These are phyloP conservation scores for Congeria kusceri DNA, from an alignment of 2,888 invertebrate genomes.

Conservation along the genomic window DNA sequence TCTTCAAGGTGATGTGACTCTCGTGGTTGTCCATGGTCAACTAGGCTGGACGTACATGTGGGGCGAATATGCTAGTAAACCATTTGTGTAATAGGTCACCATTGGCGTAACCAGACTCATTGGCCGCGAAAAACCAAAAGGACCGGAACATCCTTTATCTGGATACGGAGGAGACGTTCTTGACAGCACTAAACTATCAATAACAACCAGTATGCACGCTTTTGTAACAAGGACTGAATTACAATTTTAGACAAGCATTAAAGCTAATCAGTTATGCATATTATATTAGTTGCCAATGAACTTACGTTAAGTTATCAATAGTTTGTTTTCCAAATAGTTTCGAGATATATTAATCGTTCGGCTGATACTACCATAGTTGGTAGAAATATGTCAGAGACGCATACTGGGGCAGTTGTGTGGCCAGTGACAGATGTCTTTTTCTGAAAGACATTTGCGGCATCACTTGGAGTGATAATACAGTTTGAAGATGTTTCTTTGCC, in stretches of 20 bases:
- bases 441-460: slow-evolving; percentile 9
- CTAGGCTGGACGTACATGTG: slow-evolving; percentile 31
- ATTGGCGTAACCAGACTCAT: slow-evolving; percentile 27
- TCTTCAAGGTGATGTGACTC: slow-evolving; percentile 9
- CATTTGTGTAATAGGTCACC: slow-evolving; percentile 26
- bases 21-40: slow-evolving; percentile 30
- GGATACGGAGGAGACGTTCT: slow-evolving; percentile 8
- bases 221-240: too few species aligned
- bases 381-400: neutral
- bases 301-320: too few species aligned
- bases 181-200: neutral
- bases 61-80: slow-evolving; percentile 27
- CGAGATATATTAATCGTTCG: too few species aligned
- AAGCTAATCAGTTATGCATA: too few species aligned
- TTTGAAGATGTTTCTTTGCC: slow-evolving; percentile 24
- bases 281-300: too few species aligned
- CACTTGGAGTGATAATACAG: slow-evolving; percentile 17
- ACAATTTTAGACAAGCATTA: too few species aligned
- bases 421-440: slow-evolving; percentile 9
- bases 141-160: slow-evolving; percentile 29
- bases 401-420: slow-evolving; percentile 28
- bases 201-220: too few species aligned
- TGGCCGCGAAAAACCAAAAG: slow-evolving; percentile 17
- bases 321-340: too few species aligned
- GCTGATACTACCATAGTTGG: too few species aligned